Percentiles rank a stretch among this genome's conserved stretches.
Evolutionary conservation across 2,888 invertebrate species (phyloP).

Genomic region (Rapana venosa): DNA sequence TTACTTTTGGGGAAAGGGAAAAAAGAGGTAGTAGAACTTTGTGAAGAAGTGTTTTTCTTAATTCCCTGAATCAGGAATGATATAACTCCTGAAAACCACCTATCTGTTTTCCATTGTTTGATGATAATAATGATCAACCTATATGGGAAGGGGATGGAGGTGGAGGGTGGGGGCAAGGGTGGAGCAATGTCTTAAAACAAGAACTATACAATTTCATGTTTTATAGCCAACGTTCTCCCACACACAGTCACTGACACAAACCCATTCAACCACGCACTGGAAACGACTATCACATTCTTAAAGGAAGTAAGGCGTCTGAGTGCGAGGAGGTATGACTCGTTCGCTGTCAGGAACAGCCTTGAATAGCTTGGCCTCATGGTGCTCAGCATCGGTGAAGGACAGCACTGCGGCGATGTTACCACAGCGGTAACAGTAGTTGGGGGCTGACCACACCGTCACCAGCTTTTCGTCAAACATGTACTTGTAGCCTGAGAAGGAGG

Average conservation of each 20-base stretch:
- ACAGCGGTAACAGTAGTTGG: conserved; percentile 99
- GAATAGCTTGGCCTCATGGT: conserved; percentile 86
- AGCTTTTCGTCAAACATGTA: conserved; percentile 98
- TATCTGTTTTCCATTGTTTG: too few relatives aligned
- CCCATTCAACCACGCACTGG: background rate
- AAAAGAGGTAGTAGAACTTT: too few relatives aligned
- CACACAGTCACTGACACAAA: conserved; percentile 15
- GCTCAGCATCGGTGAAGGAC: conserved; percentile 87
- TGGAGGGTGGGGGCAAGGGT: too few relatives aligned
- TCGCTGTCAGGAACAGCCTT: conserved; percentile 96
- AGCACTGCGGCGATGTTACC: conserved; percentile 98
- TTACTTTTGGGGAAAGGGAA: too few relatives aligned
- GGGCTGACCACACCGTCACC: conserved; percentile 99
- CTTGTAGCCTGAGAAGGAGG: conserved; percentile 87
- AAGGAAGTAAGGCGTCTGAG: conserved; percentile 97
- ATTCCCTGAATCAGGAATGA: too few relatives aligned
- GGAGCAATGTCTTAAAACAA: too few relatives aligned
- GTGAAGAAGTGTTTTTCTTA: too few relatives aligned
- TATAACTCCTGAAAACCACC: too few relatives aligned
- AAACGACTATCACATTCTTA: conserved; percentile 75
- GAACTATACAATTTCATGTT: too few relatives aligned
- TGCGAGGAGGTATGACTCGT: conserved; percentile 93
- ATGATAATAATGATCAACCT: too few relatives aligned
- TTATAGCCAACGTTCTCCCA: too few relatives aligned
- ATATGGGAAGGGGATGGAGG: too few relatives aligned